These are phyloP conservation scores for Cisticola juncidis DNA, from an alignment of 2,113 vertebrate genomes.

Conservation along the genomic window DNA sequence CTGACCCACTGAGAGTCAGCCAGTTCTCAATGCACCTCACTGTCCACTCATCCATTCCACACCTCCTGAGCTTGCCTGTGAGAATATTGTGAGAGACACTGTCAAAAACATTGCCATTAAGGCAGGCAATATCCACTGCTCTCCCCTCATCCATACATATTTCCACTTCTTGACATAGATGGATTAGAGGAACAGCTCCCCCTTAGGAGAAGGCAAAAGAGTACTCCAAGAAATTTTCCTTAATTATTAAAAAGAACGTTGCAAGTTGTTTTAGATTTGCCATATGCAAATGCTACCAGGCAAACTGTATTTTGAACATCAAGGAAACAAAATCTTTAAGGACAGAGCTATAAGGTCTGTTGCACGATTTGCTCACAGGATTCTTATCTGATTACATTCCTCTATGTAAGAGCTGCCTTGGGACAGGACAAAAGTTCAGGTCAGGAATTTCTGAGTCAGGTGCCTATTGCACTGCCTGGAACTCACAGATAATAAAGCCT, in stretches of 20 bases:
- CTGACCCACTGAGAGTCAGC: background rate
- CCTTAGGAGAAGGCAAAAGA: background rate
- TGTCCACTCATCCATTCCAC: background rate
- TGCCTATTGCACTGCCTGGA: background rate
- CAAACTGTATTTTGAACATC: background rate
- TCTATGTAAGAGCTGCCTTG: background rate
- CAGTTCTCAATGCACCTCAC: background rate
- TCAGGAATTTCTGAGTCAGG: background rate
- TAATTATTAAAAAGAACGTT: background rate
- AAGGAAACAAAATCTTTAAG: background rate
- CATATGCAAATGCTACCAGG: background rate
- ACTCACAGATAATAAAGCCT: background rate
- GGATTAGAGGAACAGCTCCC: background rate
- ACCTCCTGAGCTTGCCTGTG: background rate
- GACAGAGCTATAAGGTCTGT: background rate
- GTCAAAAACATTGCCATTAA: background rate
- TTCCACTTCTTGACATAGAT: background rate
- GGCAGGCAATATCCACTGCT: background rate
- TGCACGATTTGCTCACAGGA: background rate
- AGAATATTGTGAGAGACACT: background rate
- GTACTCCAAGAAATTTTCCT: background rate
- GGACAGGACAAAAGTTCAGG: background rate
- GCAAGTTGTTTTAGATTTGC: background rate
- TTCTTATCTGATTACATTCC: background rate
- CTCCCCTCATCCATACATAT: background rate